Evolutionary conservation across 1,140 invertebrate species (phyloP), one percentile per base, ranked within the genome.

Genomic region (Stegodyphus dumicola): DNA sequence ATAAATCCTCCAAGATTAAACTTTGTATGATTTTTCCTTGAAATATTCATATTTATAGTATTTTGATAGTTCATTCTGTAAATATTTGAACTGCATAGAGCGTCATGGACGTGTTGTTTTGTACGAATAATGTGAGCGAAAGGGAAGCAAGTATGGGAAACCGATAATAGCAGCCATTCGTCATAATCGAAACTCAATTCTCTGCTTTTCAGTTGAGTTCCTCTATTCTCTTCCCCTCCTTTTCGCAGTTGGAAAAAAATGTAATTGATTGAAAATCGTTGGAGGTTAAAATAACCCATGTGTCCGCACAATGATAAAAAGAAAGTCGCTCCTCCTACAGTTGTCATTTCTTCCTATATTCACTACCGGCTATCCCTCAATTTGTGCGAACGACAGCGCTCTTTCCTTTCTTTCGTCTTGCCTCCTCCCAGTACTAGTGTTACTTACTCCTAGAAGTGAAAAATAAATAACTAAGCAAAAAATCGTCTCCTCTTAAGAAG

Each of bases 381-480:
- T 73, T 70, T 18, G 67, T 79, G 65, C 48, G 56, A 79, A 65
- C 78, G 33, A 15, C 33, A 13, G 53, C 51, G 52, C 67, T 17
- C 54, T 69, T 73, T 64, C 60, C 49, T 73, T 64, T 71, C 49
- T 73, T 33, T 10, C 51, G 52, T 48, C 54, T n/a, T 10, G 65
- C 49, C 48, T 65, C n/a, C 60, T 75, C 64, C 67, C 56, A 53
- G 51, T 75, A 65, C 60, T 54, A 33, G 53, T 33, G 33, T 33
- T 75, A 83, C 71, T 83, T 83, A 67, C 80, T 83, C 49, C 80
- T 33, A 15, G 13, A 85, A 76, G 81, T 77, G 73, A 77, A 85
- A 76, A 76, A 85, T 76, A 85, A 85, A 85, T 77, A 85, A 76
- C 49, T 76, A 65, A 85, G 65, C 65, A 67, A 67, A 85, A 85